phyloP scores from a whole-genome alignment of 2,113 vertebrate genomes.

The Rhabdomys dilectus region DNA sequence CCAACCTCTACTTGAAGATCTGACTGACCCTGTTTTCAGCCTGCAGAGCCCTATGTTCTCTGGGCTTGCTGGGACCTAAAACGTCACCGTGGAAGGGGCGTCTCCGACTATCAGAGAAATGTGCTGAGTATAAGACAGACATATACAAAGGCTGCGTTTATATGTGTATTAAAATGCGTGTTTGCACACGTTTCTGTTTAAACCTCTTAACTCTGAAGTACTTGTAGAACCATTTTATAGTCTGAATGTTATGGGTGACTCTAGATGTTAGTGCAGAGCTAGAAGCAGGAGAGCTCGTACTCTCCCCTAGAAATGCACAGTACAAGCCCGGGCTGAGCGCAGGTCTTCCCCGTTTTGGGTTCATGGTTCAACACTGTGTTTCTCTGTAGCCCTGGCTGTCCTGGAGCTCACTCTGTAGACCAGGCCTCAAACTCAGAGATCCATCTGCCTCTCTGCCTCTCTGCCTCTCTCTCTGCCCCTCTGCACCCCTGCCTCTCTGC shows the following conservation, averaged over 20 bases:
- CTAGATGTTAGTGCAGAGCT: neutral
- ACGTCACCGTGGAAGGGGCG: neutral
- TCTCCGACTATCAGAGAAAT: neutral
- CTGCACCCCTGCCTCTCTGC: too few relatives aligned
- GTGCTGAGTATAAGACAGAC: neutral
- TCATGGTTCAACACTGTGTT: neutral
- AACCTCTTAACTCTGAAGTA: neutral
- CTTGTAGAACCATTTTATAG: conserved; percentile 5
- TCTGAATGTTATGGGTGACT: neutral
- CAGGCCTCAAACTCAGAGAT: neutral
- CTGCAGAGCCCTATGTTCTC: neutral
- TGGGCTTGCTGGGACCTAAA: neutral
- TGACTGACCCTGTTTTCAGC: neutral
- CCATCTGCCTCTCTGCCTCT: neutral
- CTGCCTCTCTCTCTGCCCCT: too few relatives aligned
- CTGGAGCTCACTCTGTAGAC: neutral
- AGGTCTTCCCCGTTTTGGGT: neutral
- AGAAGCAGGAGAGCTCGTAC: neutral
- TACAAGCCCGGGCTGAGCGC: neutral
- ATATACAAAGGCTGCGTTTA: neutral
- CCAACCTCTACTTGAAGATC: neutral
- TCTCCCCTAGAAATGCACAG: neutral
- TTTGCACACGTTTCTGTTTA: neutral
- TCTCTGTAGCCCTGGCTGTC: neutral
- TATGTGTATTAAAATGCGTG: neutral